Conservation (phyloP, 2,797 vertebrate species). For the Argentina silus region DNA sequence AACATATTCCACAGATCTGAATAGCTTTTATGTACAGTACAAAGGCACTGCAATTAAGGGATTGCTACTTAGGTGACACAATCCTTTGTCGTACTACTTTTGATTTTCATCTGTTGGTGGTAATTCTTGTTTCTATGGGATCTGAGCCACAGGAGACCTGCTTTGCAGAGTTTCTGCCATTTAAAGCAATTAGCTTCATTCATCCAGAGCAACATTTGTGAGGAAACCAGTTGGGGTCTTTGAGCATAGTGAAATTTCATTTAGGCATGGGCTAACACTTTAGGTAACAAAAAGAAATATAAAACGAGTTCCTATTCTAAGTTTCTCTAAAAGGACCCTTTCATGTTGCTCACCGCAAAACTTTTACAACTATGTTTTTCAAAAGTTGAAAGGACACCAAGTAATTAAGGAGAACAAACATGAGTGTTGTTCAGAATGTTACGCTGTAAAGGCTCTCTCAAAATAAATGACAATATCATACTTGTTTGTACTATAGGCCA, state of each 20-base stretch:
- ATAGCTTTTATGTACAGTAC: conserved; percentile 53
- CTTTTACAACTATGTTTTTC: conserved; percentile 45
- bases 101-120: conserved; percentile 53
- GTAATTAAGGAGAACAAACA: conserved; percentile 55
- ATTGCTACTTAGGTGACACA: conserved; percentile 41
- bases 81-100: conserved; percentile 47
- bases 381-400: conserved; percentile 43
- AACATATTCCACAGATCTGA: conserved; percentile 25
- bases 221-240: conserved; percentile 46
- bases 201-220: conserved; percentile 35
- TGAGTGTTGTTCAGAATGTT: conserved; percentile 14
- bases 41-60: conserved; percentile 51
- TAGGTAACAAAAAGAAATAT: conserved; percentile 41
- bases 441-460: background rate
- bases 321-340: conserved; percentile 49
- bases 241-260: conserved; percentile 44
- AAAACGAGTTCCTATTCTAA: conserved; percentile 42
- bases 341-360: conserved; percentile 40
- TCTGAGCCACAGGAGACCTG: conserved; percentile 44
- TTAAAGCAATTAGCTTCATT: conserved; percentile 56
- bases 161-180: conserved; percentile 45
- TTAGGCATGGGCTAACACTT: conserved; percentile 43
- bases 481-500: conserved; percentile 12
- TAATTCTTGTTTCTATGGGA: conserved; percentile 49
- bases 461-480: conserved; percentile 19